A percentile compares a stretch with the other conserved stretches of the same genome.
These are phyloP conservation scores for Lycocerus yunnanus DNA, from an alignment of 2,888 invertebrate species.

Conservation along the genomic window DNA sequence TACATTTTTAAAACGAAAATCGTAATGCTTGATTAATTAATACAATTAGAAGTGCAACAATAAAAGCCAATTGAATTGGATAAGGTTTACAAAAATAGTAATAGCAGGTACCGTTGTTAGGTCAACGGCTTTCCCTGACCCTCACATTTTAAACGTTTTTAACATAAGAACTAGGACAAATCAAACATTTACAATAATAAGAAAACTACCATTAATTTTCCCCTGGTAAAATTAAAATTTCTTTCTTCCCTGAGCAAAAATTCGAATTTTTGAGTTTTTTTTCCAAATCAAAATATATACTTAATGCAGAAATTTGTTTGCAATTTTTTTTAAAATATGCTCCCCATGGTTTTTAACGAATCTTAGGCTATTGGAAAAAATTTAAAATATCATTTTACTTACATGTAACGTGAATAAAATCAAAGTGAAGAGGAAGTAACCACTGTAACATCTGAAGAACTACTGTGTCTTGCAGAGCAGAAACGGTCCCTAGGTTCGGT, in stretches of 20 bases:
- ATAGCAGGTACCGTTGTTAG: conserved; percentile 43
- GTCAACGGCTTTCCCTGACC: conserved; percentile 52
- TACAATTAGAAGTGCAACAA: background rate
- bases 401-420: conserved; percentile 30
- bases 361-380: background rate
- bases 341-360: background rate
- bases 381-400: conserved; percentile 20
- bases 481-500: conserved; percentile 45
- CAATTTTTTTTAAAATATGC: background rate
- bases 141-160: conserved; percentile 29
- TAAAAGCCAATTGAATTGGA: background rate
- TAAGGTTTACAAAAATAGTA: conserved; percentile 1
- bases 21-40: background rate
- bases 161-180: conserved; percentile 34
- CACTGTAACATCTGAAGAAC: conserved; percentile 54
- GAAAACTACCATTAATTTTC: background rate
- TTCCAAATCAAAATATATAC: too few relatives aligned
- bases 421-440: conserved; percentile 38
- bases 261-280: too few relatives aligned
- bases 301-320: background rate
- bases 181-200: conserved; percentile 3
- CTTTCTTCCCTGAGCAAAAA: too few relatives aligned
- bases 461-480: conserved; percentile 45
- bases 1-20: background rate
- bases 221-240: background rate